A percentile compares a stretch with the other conserved stretches of the same genome.
Evolutionary conservation across 2,113 vertebrate species (phyloP).

Genomic region (Pteronura brasiliensis): DNA sequence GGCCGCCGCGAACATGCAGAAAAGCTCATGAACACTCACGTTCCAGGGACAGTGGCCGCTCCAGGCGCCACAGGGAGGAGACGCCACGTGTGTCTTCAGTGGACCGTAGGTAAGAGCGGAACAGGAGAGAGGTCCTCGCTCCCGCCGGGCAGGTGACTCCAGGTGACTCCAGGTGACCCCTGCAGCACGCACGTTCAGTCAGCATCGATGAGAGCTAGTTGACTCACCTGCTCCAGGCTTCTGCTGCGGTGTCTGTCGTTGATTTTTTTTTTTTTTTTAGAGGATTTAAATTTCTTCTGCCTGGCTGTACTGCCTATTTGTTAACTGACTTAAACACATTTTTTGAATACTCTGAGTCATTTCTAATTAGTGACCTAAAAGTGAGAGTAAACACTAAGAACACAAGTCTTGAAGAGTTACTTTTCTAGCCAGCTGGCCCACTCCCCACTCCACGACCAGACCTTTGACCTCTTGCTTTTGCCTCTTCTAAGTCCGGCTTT

Average conservation of each 20-base stretch:
- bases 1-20: conserved; percentile 69
- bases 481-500: background rate
- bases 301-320: background rate
- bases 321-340: background rate
- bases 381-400: background rate
- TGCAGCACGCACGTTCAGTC: background rate
- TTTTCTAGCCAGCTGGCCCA: background rate
- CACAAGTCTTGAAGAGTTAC: background rate
- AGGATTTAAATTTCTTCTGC: conserved; percentile 12
- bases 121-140: background rate
- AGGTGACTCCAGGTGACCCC: background rate
- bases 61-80: background rate
- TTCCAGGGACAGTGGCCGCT: background rate
- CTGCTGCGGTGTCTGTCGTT: background rate
- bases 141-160: background rate
- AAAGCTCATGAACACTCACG: conserved; percentile 79
- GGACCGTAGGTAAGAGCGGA: background rate
- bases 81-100: background rate
- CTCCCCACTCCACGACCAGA: background rate
- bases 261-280: background rate
- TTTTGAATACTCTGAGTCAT: background rate
- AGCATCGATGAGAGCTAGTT: background rate
- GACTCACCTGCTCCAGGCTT: background rate
- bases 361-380: background rate
- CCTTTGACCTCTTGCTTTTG: background rate